Evolutionary conservation across 2,888 invertebrate species (phyloP), one percentile per base, ranked within the genome.

Genomic region (Eucriotettix oculatus): DNA sequence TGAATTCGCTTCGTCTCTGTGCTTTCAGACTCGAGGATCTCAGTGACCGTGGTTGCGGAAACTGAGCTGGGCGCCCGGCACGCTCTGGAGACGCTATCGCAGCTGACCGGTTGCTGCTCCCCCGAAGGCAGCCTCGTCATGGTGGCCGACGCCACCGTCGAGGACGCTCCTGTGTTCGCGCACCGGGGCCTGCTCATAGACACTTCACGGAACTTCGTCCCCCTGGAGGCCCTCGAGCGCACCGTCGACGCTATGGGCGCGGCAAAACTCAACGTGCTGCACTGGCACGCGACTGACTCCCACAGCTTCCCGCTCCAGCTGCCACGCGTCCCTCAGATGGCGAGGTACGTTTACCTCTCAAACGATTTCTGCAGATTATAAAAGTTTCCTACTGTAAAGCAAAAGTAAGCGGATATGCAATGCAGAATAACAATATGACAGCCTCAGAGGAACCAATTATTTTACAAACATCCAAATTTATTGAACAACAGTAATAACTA

Each of bases 251-350:
- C 83, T 1, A 90, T 96, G 87, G 86, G 88, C 1, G 80, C 87
- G 16, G 86, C 86, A 57, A 96, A 96, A 73, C 74, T 96, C 77
- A 96, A 96, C 70, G 88, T 92, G 0, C 81, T 96, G 54, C 96
- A 96, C 70, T 96, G 95, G 94, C 90, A 91, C 70, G 84, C 84
- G 0, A 87, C 89, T 0, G 96, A 96, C 73, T 84, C 90, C 1
- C 94, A 95, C 66, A 93, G 94, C 67, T 96, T 95, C 73, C 95
- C 96, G 0, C 77, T 93, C 68, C 85, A 87, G 68, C 83, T 87
- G 0, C 77, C 78, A n/a, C 77, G 83, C 52, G 80, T 86, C 17
- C 90, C 89, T 0, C 82, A 85, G 67, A 79, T 91, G 75, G 81
- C 87, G 1, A 81, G 79, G 81, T 87, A 74, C 67, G 78, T 76